These are phyloP conservation scores for Acronicta psi DNA, from an alignment of 2,888 invertebrate genomes.

Conservation along the genomic window DNA sequence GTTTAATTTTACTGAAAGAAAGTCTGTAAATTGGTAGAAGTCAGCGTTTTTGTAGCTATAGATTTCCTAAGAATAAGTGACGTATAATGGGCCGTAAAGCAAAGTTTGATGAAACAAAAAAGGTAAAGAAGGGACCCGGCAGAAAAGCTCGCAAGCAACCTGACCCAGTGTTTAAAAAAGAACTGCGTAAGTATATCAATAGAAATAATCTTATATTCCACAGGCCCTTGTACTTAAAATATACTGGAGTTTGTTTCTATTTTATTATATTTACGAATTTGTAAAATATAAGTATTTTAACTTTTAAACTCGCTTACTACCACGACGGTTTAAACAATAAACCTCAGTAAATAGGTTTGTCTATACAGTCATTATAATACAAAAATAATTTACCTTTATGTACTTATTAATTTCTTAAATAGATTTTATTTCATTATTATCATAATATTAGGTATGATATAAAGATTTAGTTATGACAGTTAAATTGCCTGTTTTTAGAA, in stretches of 20 bases:
- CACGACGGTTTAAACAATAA: too few relatives aligned
- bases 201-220: neutral
- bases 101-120: conserved; percentile 91
- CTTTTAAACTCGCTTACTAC: too few relatives aligned
- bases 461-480: too few relatives aligned
- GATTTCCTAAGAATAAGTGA: neutral
- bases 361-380: too few relatives aligned
- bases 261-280: too few relatives aligned
- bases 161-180: conserved; percentile 92
- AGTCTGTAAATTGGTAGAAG: neutral
- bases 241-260: neutral
- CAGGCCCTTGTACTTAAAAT: neutral
- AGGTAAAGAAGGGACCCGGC: conserved; percentile 94
- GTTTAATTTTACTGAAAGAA: neutral
- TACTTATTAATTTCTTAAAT: too few relatives aligned
- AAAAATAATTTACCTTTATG: too few relatives aligned
- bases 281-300: too few relatives aligned
- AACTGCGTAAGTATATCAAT: conserved; percentile 76
- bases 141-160: conserved; percentile 96
- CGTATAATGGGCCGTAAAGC: conserved; percentile 95
- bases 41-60: conserved; percentile 4
- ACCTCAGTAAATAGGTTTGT: too few relatives aligned
- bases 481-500: too few relatives aligned
- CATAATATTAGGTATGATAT: too few relatives aligned
- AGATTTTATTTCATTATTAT: too few relatives aligned